phyloP scores from a whole-genome alignment of 2,797 vertebrate genomes.

The Pterois miles region DNA sequence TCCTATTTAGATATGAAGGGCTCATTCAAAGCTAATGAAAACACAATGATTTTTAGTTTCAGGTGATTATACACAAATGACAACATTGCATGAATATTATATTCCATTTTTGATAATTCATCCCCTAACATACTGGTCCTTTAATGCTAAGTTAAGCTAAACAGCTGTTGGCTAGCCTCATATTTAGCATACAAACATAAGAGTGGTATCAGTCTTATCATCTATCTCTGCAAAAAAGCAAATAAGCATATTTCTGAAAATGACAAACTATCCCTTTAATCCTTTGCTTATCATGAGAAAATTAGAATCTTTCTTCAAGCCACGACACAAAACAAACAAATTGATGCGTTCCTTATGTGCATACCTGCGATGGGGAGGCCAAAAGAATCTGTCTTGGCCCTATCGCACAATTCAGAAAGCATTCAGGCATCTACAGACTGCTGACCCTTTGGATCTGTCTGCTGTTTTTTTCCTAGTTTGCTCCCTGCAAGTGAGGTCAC shows the following conservation, averaged over 20 bases:
- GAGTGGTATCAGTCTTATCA: neutral
- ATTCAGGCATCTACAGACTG: neutral
- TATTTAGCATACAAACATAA: neutral
- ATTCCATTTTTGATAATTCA: too few species aligned
- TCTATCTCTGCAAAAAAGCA: neutral
- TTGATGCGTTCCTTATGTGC: neutral
- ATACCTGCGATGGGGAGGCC: neutral
- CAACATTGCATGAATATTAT: too few species aligned
- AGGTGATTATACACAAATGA: too few species aligned
- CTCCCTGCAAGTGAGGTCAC: slow-evolving; percentile 13
- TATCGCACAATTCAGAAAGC: neutral
- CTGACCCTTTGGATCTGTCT: neutral
- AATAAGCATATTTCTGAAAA: neutral
- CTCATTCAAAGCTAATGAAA: too few species aligned
- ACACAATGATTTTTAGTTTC: too few species aligned
- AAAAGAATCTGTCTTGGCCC: neutral
- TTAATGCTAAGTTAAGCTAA: neutral
- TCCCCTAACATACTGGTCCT: too few species aligned
- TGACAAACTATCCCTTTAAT: neutral
- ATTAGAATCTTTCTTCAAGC: neutral
- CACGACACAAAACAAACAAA: neutral
- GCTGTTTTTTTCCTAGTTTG: neutral
- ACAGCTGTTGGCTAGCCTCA: neutral
- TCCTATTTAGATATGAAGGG: too few species aligned
- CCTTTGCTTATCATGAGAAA: neutral